Evolutionary conservation across 92 coral and sea anemone species (phyloP).

Genomic region (Zoanthus gigantus): DNA sequence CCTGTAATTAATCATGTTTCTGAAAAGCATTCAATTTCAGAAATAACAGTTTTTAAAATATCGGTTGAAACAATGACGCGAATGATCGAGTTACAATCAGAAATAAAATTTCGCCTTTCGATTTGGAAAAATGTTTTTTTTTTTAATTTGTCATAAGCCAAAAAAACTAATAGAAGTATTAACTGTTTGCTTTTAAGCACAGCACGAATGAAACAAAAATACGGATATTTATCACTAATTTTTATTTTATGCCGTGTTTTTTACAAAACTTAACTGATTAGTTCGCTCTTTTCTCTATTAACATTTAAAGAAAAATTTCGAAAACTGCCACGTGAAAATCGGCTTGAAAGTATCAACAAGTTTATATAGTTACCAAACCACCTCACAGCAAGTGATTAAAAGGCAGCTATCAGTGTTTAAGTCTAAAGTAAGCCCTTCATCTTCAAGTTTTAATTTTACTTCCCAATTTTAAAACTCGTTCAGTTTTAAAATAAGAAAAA

Average conservation of each 20-base stretch:
- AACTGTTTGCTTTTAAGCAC: background rate
- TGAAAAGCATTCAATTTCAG: conserved; percentile 4
- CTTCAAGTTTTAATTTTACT: no score
- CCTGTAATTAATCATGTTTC: background rate
- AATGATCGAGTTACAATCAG: conserved; percentile 23
- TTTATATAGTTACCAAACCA: no score
- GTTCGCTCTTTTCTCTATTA: background rate
- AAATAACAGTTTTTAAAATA: background rate
- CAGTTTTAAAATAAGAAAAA: no score
- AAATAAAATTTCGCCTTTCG: conserved; percentile 6
- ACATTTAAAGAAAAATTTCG: background rate
- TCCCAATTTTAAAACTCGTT: no score
- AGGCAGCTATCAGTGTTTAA: no score
- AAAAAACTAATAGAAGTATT: background rate
- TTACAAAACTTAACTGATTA: background rate
- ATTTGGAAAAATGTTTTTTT: background rate
- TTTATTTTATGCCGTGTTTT: background rate
- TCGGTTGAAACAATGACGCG: background rate
- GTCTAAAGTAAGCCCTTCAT: no score
- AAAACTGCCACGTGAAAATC: no score
- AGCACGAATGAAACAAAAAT: no score
- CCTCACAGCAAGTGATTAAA: no score
- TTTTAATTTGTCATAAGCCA: no score
- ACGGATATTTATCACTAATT: background rate
- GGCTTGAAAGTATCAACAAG: no score